phyloP scores from a whole-genome alignment of 1,140 invertebrate species.

The Formica exsecta region DNA sequence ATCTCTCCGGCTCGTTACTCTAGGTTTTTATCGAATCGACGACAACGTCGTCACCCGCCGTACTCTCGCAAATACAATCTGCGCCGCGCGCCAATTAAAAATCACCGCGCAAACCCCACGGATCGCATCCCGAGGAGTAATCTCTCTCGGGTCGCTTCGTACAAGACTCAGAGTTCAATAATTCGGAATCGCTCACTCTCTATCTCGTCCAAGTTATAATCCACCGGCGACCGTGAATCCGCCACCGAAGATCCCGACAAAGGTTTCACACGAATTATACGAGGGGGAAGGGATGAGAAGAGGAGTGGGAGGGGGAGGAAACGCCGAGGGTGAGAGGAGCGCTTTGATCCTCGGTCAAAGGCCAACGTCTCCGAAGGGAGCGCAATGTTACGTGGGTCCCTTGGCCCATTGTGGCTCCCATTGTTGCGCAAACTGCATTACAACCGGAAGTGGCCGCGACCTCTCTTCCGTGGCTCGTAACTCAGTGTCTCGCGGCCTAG shows the following conservation, averaged over 20 bases:
- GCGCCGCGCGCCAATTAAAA: neutral
- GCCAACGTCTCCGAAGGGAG: conserved; percentile 79
- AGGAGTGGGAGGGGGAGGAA: neutral
- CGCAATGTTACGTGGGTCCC: conserved; percentile 74
- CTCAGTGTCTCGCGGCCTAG: conserved; percentile 84
- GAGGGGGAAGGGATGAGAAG: conserved; percentile 14
- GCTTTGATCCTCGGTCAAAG: conserved; percentile 84
- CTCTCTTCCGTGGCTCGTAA: conserved; percentile 85
- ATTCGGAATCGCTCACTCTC: conserved; percentile 6
- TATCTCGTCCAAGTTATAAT: conserved; percentile 16
- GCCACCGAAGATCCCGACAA: conserved; percentile 54
- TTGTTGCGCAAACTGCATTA: conserved; percentile 86
- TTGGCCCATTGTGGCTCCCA: conserved; percentile 83
- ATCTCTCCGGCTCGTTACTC: neutral
- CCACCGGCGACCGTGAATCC: conserved; percentile 45
- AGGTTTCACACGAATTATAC: conserved; percentile 62
- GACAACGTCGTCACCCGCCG: neutral
- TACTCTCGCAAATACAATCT: neutral
- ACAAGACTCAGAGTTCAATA: neutral
- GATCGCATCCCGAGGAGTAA: neutral
- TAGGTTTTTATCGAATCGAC: neutral
- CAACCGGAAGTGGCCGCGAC: conserved; percentile 85
- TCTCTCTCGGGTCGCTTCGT: neutral
- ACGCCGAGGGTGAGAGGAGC: conserved; percentile 17
- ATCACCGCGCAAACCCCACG: neutral